Percentiles rank a stretch among this genome's conserved stretches.
These are phyloP conservation scores for Aplidium turbinatum DNA, from an alignment of 23 tunicate genomes.

Conservation along the genomic window DNA sequence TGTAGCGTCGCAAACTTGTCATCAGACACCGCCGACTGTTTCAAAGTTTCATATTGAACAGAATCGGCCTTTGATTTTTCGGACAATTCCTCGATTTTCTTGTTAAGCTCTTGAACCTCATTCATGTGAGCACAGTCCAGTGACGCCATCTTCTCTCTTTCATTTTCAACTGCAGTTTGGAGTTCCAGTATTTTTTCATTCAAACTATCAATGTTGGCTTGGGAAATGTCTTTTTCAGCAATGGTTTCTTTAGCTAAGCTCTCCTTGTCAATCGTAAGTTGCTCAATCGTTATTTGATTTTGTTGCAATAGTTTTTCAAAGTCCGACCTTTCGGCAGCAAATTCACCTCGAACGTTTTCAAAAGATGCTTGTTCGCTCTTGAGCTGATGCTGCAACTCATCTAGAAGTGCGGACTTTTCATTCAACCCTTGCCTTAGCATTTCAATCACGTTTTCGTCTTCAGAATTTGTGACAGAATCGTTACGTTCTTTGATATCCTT, in stretches of 20 bases:
- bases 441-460: not conserved
- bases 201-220: too few relatives aligned
- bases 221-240: too few relatives aligned
- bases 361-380: too few relatives aligned
- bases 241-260: too few relatives aligned
- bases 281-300: not conserved
- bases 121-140: not conserved
- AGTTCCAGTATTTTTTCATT: not conserved
- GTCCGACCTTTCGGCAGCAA: too few relatives aligned
- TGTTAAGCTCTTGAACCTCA: not conserved
- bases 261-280: too few relatives aligned
- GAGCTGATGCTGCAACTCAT: too few relatives aligned
- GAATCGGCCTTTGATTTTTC: not conserved
- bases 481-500: slow-evolving; percentile 5
- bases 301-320: not conserved
- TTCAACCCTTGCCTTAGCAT: too few relatives aligned
- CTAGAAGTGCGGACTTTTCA: too few relatives aligned
- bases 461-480: not conserved
- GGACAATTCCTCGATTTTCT: not conserved
- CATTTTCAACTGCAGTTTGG: not conserved
- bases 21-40: slow-evolving; percentile 17
- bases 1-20: slow-evolving; percentile 61
- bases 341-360: too few relatives aligned
- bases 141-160: not conserved
- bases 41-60: slow-evolving; percentile 29